Base-by-base conservation (phyloP, 2,113 vertebrate species). In the Aramus guarauna region DNA sequence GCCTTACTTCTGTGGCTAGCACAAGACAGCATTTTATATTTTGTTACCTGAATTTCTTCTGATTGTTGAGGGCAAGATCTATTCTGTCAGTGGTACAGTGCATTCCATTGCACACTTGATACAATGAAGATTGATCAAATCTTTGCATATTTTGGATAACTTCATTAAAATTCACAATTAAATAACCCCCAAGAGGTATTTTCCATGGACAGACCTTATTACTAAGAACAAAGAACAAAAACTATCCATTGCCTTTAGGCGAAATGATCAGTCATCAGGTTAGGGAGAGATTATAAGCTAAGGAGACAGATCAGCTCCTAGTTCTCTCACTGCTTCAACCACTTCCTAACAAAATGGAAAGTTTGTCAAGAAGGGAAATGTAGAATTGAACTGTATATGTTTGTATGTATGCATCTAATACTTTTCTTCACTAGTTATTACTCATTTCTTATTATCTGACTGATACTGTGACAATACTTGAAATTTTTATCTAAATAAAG, bases 331-430 rank as follows among this genome's bases (percentile, higher is more conserved):
- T 41, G 15, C 12, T 69, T 68, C 21, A 56, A 41, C 3, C 9
- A 15, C 9, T 50, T 80, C 18, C 24, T 62, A 45, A 72, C 1
- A 43, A 93, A 90, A 64, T 9, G 1, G 6, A 43, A 43, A 23
- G 2, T 32, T 48, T 48, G 2, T 13, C 22, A 56, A 62, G 39
- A 58, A 20, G 7, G 1, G 8, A 81, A 81, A 52, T 17, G 5
- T 1, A 62, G 80, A 88, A 52, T 5, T 0, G 0, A 73, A 14
- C 4, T 29, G 6, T 37, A 17, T 45, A 5, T 36, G 6, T 7
- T 45, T 66, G 3, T 71, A 39, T 41, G 3, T 23, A 58, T 37
- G 15, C n/a, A 27, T 50, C 6, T 39, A 64, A 56, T 60, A 53
- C 3, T 69, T 82, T 11, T 85, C 7, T 24, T 81, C 15, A 41